Base-by-base conservation (phyloP, 2,113 vertebrate genomes). In the Hyaena hyaena region DNA sequence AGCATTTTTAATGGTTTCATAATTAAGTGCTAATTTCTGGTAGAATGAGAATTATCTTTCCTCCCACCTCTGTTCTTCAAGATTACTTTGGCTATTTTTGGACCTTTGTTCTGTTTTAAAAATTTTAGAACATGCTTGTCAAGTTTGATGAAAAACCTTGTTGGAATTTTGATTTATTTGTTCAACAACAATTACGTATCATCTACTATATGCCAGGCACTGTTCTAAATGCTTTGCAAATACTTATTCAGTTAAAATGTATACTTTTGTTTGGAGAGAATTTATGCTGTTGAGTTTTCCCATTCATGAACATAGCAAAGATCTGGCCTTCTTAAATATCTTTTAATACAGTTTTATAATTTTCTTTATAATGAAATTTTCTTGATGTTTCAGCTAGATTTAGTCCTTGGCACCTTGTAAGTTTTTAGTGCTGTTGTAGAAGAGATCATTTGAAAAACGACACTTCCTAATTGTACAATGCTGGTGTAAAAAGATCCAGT, bases 81-180 rank as follows among this genome's bases (percentile, higher is more conserved):
- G 90, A 97, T 90, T 93, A 68, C 83, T 90, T 69, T 93, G 93
- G 84, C 68, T 98, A 88, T 95, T 90, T 97, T 96, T 86, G 96
- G 84, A 71, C 81, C 48, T 73, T 94, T 93, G 73, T 97, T 97
- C 90, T 88, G 61, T 80, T 80, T 95, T 50, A 55, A 31, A 82
- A 89, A 81, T 95, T 95, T 94, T 87, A 83, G 23, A 96, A 95
- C 65, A 92, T 61, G 63, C 55, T 95, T 93, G 90, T 97, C 90
- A 93, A 74, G 39, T 87, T 95, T 61, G 50, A n/a, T 80, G 69
- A 92, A 95, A 83, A 96, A 68, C 17, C 24, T 92, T 43, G 21
- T 71, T 92, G 76, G 43, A 69, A 96, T 97, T 96, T 94, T 96
- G 92, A 90, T 93, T 96, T 97, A 89, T 97, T 97, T 97, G 76